Conservation (phyloP, 2,888 invertebrate genomes). For the Prosapia bicincta region DNA sequence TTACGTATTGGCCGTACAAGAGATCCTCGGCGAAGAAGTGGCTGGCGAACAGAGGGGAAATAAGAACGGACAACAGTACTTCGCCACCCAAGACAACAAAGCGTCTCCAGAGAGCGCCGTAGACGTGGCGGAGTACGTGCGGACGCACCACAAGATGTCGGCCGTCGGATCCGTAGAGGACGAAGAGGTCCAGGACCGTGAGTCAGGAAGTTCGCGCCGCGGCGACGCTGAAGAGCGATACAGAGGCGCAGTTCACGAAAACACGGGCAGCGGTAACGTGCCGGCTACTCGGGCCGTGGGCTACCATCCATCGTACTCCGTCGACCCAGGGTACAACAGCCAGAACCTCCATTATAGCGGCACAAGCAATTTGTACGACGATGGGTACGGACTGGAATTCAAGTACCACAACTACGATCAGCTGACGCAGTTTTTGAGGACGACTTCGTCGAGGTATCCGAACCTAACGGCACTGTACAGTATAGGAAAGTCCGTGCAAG, state of each 20-base stretch:
- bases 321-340: slow-evolving; percentile 9
- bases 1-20: slow-evolving; percentile 20
- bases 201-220: neutral
- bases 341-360: slow-evolving; percentile 21
- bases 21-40: slow-evolving; percentile 23
- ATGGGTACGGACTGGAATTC: slow-evolving; percentile 59
- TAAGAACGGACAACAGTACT: neutral
- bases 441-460: slow-evolving; percentile 76
- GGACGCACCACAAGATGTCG: slow-evolving; percentile 14
- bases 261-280: slow-evolving; percentile 3
- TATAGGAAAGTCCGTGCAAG: slow-evolving; percentile 90
- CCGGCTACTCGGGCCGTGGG: slow-evolving; percentile 17
- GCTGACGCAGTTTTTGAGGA: slow-evolving; percentile 76
- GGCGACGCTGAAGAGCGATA: neutral
- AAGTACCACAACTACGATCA: slow-evolving; percentile 82
- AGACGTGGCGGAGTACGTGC: slow-evolving; percentile 11
- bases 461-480: slow-evolving; percentile 88
- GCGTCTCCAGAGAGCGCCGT: neutral
- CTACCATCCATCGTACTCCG: slow-evolving; percentile 6
- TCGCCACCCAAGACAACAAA: neutral
- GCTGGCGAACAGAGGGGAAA: neutral
- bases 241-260: neutral
- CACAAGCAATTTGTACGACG: slow-evolving; percentile 14
- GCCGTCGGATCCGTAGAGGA: neutral
- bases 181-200: neutral